Percentiles rank a stretch among this genome's conserved stretches.
Evolutionary conservation across 37 sponge, comb jelly and placozoan genomes (phyloP).

Genomic region (Tethya wilhelma): DNA sequence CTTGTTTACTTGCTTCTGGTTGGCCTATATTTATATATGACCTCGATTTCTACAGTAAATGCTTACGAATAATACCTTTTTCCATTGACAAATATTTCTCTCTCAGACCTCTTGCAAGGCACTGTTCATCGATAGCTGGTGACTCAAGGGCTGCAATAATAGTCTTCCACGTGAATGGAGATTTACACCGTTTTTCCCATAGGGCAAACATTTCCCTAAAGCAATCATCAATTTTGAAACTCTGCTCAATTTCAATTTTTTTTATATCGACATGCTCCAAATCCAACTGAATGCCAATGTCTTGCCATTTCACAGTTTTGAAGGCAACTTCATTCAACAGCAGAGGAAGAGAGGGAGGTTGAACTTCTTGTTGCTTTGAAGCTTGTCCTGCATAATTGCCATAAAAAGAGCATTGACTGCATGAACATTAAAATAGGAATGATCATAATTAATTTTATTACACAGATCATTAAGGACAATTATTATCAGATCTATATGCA

Average conservation of each 20-base stretch:
- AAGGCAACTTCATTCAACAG: background rate
- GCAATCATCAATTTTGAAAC: background rate
- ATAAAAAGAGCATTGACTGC: background rate
- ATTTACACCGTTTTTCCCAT: background rate
- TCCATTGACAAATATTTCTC: too few species aligned
- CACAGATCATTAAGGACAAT: background rate
- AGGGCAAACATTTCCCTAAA: background rate
- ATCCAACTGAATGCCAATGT: background rate
- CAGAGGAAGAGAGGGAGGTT: background rate
- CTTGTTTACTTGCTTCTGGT: too few species aligned
- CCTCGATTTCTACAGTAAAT: too few species aligned
- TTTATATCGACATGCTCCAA: background rate
- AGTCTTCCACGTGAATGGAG: background rate
- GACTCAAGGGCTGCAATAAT: background rate
- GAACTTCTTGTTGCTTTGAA: background rate
- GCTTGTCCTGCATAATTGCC: background rate
- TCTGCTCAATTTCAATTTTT: background rate
- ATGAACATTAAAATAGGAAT: background rate
- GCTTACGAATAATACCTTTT: too few species aligned
- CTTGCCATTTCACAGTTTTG: background rate
- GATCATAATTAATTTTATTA: background rate
- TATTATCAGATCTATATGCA: too few species aligned
- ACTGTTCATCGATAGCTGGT: background rate
- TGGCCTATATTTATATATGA: too few species aligned
- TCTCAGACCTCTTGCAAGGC: background rate